Evolutionary conservation across 2,888 invertebrate species (phyloP).

Genomic region (Caenorhabditis sp.): DNA sequence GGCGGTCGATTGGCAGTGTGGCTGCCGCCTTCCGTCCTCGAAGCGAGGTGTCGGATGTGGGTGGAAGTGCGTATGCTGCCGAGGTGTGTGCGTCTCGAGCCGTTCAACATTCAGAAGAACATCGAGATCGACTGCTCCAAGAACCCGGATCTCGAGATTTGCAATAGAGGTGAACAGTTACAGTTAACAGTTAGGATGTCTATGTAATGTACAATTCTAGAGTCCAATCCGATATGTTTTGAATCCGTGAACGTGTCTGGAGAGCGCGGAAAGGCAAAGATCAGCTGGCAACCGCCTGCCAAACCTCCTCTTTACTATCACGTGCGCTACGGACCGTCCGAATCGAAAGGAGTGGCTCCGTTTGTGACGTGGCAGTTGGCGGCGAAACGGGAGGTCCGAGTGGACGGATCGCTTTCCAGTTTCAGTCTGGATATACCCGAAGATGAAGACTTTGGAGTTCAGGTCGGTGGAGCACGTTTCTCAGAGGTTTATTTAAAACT

Average conservation of each 20-base stretch:
- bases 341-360: conserved; percentile 68
- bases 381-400: conserved; percentile 67
- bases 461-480: conserved; percentile 42
- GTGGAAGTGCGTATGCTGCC: conserved; percentile 73
- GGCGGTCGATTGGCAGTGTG: conserved; percentile 72
- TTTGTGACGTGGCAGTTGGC: conserved; percentile 71
- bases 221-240: conserved; percentile 66
- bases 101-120: conserved; percentile 73
- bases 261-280: conserved; percentile 65
- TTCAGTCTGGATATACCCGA: conserved; percentile 66
- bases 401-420: conserved; percentile 68
- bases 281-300: conserved; percentile 67
- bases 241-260: conserved; percentile 66
- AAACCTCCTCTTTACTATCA: conserved; percentile 70
- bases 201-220: conserved; percentile 11
- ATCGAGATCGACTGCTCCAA: conserved; percentile 75
- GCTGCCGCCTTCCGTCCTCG: conserved; percentile 71
- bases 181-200: no score
- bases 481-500: neutral
- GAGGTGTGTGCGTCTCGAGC: conserved; percentile 72
- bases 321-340: conserved; percentile 70
- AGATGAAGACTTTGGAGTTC: conserved; percentile 72
- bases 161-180: conserved; percentile 69
- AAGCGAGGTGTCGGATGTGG: conserved; percentile 72
- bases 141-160: conserved; percentile 67